A percentile compares a stretch with the other conserved stretches of the same genome.
Evolutionary conservation across 2,113 vertebrate genomes (phyloP).

Genomic region (Pangasianodon gigas): DNA sequence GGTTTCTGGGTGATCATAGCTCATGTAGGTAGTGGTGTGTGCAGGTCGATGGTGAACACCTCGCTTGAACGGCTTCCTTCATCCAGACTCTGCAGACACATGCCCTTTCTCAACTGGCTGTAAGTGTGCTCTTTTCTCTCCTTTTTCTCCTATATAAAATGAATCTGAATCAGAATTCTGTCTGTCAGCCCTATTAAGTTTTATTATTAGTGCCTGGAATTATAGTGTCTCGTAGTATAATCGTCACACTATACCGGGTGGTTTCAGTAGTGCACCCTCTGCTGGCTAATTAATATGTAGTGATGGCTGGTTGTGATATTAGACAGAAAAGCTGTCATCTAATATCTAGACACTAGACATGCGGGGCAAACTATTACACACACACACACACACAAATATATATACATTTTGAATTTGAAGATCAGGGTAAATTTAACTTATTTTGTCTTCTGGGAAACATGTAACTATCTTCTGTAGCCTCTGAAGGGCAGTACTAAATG

Average conservation of each 20-base stretch:
- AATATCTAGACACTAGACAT: neutral
- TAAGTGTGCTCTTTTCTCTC: slow-evolving; percentile 64
- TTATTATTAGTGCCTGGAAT: neutral
- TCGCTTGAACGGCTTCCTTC: slow-evolving; percentile 74
- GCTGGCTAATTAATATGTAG: neutral
- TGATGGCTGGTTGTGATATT: neutral
- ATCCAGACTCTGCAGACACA: slow-evolving; percentile 74
- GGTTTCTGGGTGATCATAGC: neutral
- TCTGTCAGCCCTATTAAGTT: neutral
- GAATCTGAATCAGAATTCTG: neutral
- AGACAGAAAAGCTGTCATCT: neutral
- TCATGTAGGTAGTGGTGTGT: neutral
- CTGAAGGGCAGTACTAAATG: too few relatives aligned
- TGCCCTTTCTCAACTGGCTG: slow-evolving; percentile 77
- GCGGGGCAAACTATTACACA: neutral
- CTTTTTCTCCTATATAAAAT: neutral
- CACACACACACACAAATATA: neutral
- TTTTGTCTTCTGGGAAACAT: too few relatives aligned
- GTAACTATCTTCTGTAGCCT: too few relatives aligned
- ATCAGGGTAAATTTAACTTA: too few relatives aligned
- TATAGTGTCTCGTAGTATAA: neutral
- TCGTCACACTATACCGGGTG: neutral
- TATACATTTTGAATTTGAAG: too few relatives aligned
- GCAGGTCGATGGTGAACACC: slow-evolving; percentile 80
- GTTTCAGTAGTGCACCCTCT: neutral